Conservation (phyloP, 2,797 vertebrate species). For the Chrysocyon brachyurus region DNA sequence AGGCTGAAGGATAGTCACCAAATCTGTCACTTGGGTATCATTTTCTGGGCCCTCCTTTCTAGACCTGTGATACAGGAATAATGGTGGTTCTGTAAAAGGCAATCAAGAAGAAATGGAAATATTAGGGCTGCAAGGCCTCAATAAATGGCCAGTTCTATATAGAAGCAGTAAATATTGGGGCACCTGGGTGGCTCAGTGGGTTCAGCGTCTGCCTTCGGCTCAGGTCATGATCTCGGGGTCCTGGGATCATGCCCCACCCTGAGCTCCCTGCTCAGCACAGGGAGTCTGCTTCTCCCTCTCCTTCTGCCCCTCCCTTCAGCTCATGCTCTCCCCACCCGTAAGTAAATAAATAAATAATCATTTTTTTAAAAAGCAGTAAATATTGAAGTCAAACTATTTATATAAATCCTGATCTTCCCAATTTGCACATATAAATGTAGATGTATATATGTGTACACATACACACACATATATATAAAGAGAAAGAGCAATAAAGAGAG, state of each 20-base stretch:
- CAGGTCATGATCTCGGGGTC: background rate
- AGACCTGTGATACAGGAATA: background rate
- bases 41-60: background rate
- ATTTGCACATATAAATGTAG: background rate
- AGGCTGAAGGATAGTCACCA: background rate
- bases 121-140: background rate
- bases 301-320: background rate
- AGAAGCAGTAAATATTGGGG: background rate
- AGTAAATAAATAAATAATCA: background rate
- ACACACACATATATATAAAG: background rate
- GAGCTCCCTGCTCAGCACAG: background rate
- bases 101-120: constrained; percentile 22
- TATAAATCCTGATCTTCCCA: background rate
- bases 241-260: background rate
- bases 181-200: background rate
- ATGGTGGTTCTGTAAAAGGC: background rate
- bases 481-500: background rate
- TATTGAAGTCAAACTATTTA: background rate
- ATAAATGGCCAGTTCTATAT: background rate
- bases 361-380: background rate
- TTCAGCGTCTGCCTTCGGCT: background rate
- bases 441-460: background rate
- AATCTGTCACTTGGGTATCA: background rate
- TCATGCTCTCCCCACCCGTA: background rate
- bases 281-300: background rate